phyloP scores from a whole-genome alignment of 2,113 vertebrate genomes.

The Campylomormyrus tamandua region DNA sequence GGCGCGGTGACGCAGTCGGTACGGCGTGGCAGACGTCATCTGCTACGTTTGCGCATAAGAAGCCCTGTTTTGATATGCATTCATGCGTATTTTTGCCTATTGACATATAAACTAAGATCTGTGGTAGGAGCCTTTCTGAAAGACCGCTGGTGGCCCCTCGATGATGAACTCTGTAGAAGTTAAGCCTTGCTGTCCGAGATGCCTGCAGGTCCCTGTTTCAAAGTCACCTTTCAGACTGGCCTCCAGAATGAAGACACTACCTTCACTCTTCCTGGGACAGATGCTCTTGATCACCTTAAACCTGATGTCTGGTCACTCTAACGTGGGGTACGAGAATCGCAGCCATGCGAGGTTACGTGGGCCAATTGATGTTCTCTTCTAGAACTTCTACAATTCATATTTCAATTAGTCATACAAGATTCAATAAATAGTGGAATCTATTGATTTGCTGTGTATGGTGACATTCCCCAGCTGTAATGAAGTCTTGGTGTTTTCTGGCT shows the following conservation, averaged over 20 bases:
- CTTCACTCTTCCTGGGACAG: not conserved
- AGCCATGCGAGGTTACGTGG: not conserved
- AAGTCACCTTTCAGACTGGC: not conserved
- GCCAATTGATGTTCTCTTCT: slow-evolving; percentile 13
- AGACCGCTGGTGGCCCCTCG: not conserved
- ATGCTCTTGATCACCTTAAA: not conserved
- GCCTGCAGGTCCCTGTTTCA: not conserved
- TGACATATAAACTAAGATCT: not conserved
- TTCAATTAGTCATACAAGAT: slow-evolving; percentile 43
- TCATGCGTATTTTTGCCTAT: not conserved
- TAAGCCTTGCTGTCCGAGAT: not conserved
- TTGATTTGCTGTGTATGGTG: slow-evolving; percentile 37
- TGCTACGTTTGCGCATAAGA: not conserved
- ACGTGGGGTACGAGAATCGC: not conserved
- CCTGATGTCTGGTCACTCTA: not conserved
- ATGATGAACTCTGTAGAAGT: not conserved
- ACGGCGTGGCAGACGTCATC: slow-evolving; percentile 22
- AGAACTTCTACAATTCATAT: slow-evolving; percentile 22
- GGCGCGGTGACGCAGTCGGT: slow-evolving; percentile 26
- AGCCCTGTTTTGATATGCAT: not conserved
- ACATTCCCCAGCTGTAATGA: slow-evolving; percentile 21
- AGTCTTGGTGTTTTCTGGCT: not conserved
- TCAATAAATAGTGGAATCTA: slow-evolving; percentile 43
- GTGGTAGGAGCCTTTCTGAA: not conserved
- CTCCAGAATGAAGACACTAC: not conserved